Evolutionary conservation across 2,113 vertebrate species (phyloP).

Genomic region (Pholis gunnellus): DNA sequence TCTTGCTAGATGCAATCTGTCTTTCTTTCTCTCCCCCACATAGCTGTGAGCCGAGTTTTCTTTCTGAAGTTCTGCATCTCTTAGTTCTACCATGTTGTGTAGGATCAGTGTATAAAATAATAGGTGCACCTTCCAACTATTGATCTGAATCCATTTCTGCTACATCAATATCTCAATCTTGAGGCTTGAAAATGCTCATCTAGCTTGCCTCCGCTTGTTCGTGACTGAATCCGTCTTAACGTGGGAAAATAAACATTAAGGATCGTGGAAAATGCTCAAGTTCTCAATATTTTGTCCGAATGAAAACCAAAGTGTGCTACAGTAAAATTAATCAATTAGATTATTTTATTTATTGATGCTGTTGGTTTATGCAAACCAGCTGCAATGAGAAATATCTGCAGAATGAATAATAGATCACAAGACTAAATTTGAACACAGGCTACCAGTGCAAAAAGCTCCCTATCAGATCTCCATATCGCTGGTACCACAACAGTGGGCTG

Average conservation of each 20-base stretch:
- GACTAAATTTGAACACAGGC: constrained; percentile 61
- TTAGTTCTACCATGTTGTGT: constrained; percentile 43
- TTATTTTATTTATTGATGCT: constrained; percentile 70
- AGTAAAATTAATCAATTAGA: constrained; percentile 67
- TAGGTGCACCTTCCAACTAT: constrained; percentile 52
- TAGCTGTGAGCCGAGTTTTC: constrained; percentile 52
- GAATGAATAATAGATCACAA: constrained; percentile 82
- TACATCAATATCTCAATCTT: constrained; percentile 49
- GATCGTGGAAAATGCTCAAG: constrained; percentile 4
- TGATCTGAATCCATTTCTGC: constrained; percentile 53
- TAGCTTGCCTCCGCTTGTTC: not conserved
- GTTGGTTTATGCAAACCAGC: constrained; percentile 69
- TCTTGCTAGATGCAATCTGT: constrained; percentile 61
- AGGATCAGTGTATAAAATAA: constrained; percentile 49
- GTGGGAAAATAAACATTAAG: not conserved
- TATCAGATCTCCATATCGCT: constrained; percentile 48
- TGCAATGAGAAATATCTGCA: constrained; percentile 72
- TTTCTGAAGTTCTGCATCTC: constrained; percentile 51
- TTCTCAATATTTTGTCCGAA: constrained; percentile 21
- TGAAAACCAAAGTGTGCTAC: constrained; percentile 28
- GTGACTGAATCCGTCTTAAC: constrained; percentile 3
- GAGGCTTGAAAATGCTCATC: constrained; percentile 15
- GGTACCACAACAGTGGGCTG: constrained; percentile 43
- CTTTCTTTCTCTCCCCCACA: constrained; percentile 50
- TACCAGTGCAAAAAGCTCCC: constrained; percentile 57